Evolutionary conservation across 2,113 vertebrate genomes (phyloP), one percentile per base, ranked within the genome.

Genomic region (Bufo gargarizans): DNA sequence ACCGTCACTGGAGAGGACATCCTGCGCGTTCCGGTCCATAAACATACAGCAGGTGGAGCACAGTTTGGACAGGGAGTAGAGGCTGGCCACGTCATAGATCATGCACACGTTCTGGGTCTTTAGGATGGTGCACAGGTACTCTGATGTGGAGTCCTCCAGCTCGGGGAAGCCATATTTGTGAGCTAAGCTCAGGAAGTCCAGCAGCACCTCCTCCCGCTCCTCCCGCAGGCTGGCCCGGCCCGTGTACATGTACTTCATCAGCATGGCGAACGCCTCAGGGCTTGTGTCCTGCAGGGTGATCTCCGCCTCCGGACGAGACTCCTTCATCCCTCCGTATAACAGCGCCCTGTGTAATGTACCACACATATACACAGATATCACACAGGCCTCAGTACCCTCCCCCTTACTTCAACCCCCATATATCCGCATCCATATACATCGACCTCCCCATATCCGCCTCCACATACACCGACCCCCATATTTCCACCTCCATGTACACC

Each of bases 81-180:
- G 97, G 91, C 96, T 97, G 92, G 98, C 97, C 92, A 99, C 98
- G 16, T 99, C 98, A 58, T 99, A 99, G 19, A 99, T 97, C 96
- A 98, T 95, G 91, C 98, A 99, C 91, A 99, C 97, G 55, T 99
- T 99, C 93, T 96, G 96, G 89, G 96, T 97, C 91, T 97, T 97
- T 86, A 99, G 96, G 89, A 99, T 95, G 89, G 98, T 99, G 90
- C 98, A 97, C 86, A 99, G 96, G 92, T 98, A 99, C 84, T 99
- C 97, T 0, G 97, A 99, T 0, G 97, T 98, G 78, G 98, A 99
- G 93, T 97, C 97, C 89, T 99, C 98, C 88, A 99, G 93, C 85
- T 98, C 97, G 90, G 98, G 98, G 89, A 99, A 97, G 74, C 97
- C 98, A 0, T 99, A 99, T 92, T 98, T 98, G 92, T 99, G 97